Evolutionary conservation across 2,797 vertebrate genomes (phyloP).

Genomic region (Macropodus opercularis): DNA sequence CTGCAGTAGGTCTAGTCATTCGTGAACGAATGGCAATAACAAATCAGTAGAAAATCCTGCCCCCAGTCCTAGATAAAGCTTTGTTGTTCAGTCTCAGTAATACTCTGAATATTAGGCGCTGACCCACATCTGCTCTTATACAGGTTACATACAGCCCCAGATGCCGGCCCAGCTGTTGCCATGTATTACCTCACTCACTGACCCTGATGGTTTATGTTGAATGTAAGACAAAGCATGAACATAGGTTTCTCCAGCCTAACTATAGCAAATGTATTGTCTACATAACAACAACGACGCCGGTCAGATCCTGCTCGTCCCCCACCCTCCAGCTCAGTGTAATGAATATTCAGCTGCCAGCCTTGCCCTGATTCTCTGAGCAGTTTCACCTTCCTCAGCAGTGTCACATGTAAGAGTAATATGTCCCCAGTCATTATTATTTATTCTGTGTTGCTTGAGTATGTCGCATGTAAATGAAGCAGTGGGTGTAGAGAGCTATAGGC

Average conservation of each 20-base stretch:
- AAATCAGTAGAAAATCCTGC: constrained; percentile 50
- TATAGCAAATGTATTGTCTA: constrained; percentile 9
- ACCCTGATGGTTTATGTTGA: constrained; percentile 60
- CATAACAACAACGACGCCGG: too few species aligned
- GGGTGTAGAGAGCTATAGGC: constrained; percentile 48
- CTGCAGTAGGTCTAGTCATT: constrained; percentile 17
- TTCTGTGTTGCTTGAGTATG: constrained; percentile 49
- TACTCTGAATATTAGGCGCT: constrained; percentile 65
- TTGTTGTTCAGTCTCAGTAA: constrained; percentile 54
- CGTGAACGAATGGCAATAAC: constrained; percentile 49
- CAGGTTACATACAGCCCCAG: constrained; percentile 69
- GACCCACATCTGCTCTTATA: constrained; percentile 73
- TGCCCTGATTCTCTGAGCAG: constrained; percentile 36
- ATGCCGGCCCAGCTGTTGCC: constrained; percentile 74
- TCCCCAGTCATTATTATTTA: constrained; percentile 65
- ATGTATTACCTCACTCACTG: constrained; percentile 68
- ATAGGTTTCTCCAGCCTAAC: constrained; percentile 21
- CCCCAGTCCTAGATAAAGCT: constrained; percentile 56
- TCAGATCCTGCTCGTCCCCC: not conserved
- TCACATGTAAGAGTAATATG: constrained; percentile 59
- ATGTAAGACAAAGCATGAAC: constrained; percentile 48
- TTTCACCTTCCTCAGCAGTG: constrained; percentile 43
- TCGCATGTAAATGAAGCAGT: constrained; percentile 68
- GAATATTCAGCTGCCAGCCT: constrained; percentile 46
- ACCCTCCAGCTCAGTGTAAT: constrained; percentile 36